Evolutionary conservation across 2,888 invertebrate species (phyloP).

Genomic region (Rhogogaster chlorosoma): DNA sequence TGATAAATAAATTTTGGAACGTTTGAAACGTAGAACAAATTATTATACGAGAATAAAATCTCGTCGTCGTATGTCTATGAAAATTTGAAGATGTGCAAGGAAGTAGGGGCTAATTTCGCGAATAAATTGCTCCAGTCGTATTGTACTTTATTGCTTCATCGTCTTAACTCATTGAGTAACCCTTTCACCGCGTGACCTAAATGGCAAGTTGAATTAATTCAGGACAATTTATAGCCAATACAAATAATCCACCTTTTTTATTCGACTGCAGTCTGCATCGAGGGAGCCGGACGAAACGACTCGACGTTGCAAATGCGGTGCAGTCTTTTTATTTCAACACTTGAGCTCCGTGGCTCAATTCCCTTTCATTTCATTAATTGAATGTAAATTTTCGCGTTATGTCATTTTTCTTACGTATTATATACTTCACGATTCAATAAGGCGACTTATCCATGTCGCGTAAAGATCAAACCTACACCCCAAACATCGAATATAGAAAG

Average conservation of each 20-base stretch:
- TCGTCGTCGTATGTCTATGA: not conserved
- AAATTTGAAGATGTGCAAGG: conserved; percentile 3
- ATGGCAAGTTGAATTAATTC: conserved; percentile 37
- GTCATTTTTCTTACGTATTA: not conserved
- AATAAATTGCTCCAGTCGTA: not conserved
- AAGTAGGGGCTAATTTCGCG: not conserved
- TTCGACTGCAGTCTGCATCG: not conserved
- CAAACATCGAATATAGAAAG: not conserved
- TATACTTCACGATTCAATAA: not conserved
- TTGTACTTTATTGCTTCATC: not conserved
- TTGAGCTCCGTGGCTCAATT: not conserved
- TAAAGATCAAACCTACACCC: not conserved
- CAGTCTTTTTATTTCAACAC: not conserved
- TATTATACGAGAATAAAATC: not conserved
- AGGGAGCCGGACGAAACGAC: not conserved
- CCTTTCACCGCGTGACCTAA: conserved; percentile 43
- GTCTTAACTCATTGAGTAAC: conserved; percentile 2
- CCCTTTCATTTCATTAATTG: not conserved
- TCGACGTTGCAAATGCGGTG: not conserved
- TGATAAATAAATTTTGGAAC: no score
- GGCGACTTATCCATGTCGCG: not conserved
- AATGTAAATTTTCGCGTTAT: not conserved
- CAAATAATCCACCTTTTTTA: not conserved
- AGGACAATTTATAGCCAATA: conserved; percentile 38
- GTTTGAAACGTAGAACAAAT: not conserved